These are phyloP conservation scores for Dorcus hopei DNA, from an alignment of 2,888 invertebrate species.

Conservation along the genomic window DNA sequence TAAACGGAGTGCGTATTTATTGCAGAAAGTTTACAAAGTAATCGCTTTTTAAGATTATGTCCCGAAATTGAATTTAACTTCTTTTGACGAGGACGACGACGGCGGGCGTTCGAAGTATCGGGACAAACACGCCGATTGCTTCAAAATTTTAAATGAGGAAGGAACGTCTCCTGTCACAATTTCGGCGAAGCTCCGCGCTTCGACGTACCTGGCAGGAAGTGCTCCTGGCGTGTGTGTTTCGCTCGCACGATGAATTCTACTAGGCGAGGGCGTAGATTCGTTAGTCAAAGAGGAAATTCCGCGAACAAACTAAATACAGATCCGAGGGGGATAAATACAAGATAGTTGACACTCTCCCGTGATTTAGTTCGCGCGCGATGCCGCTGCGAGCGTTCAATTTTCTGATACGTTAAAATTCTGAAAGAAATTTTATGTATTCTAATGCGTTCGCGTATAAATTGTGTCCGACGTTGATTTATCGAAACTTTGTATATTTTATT, in stretches of 20 bases:
- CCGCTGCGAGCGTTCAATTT: conserved; percentile 5
- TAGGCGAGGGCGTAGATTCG: conserved; percentile 26
- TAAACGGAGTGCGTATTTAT: conserved; percentile 3
- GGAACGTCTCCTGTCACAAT: conserved; percentile 8
- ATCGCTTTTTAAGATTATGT: conserved; percentile 39
- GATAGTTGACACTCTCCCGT: conserved; percentile 7
- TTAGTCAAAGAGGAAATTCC: conserved; percentile 32
- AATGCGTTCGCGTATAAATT: too few relatives aligned
- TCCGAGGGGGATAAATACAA: conserved; percentile 22
- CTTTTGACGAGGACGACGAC: conserved; percentile 22
- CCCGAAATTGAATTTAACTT: conserved; percentile 35
- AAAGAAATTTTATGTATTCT: too few relatives aligned
- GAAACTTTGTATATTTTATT: too few relatives aligned
- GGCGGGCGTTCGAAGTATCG: conserved; percentile 17
- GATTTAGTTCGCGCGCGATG: background rate
- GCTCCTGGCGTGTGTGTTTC: conserved; percentile 9
- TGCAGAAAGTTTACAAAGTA: conserved; percentile 18
- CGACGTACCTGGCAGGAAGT: conserved; percentile 1
- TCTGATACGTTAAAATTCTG: conserved; percentile 1
- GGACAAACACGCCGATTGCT: conserved; percentile 28
- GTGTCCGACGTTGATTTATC: too few relatives aligned
- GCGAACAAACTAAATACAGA: conserved; percentile 25
- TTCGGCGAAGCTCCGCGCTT: background rate
- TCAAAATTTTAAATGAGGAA: conserved; percentile 29
- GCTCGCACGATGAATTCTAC: background rate